Base-by-base conservation (phyloP, 2,888 invertebrate species). In the Heliconius erato region DNA sequence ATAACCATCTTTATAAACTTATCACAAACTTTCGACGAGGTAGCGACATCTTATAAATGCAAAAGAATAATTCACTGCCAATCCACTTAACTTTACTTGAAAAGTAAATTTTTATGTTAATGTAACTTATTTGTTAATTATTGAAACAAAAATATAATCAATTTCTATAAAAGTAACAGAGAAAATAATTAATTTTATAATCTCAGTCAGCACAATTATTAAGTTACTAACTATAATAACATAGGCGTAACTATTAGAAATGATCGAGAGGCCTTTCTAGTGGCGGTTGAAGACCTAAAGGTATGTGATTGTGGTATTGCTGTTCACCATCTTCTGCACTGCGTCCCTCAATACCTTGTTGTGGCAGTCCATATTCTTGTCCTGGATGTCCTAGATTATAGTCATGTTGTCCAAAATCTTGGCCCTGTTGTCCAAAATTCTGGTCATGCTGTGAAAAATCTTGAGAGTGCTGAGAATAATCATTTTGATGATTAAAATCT, bases 181-280 rank as follows among this genome's bases (percentile, higher is more conserved):
- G 40, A 26, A 14, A 44, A 78, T 67, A 65, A 65, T 26, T 2
- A 11, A 28, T 12, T 19, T 78, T 44, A 78, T 44, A 68, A 54
- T 71, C 44, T n/a, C 7, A 69, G 67, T 81, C 84, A 74, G 79
- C 68, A 28, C 35, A 71, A 26, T 71, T 26, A 71, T 79, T 77
- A 74, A 84, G 83, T 83, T 84, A 83, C 83, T n/a, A 80, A 54
- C 84, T 84, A 84, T 83, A 86, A 85, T 82, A 74, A 72, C 79
- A 85, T 85, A 87, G 85, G 79, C 69, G 85, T 85, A 84, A 83
- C 83, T 94, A 95, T 86, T 91, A 92, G 89, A 96, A 96, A 86
- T 95, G 91, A 71, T 95, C 96, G n/a, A 94, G 91, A 9, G 95
- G 94, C 63, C 94, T 90, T 86, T 95, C 94, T 65, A 95, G 90